Evolutionary conservation across 2,797 vertebrate species (phyloP).

Genomic region (Bovichtus diacanthus): DNA sequence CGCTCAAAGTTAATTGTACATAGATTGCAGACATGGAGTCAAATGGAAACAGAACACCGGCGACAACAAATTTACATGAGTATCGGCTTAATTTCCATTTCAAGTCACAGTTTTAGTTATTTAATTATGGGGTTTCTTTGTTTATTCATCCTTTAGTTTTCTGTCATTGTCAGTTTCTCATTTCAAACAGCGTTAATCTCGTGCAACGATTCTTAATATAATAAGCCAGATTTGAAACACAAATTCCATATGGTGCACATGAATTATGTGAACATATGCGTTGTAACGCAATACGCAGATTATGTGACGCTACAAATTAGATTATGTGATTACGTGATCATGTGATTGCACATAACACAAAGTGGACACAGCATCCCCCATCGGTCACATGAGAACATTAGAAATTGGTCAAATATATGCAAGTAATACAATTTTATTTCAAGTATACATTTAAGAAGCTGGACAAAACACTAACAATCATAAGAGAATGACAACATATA

Average conservation of each 20-base stretch:
- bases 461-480: too few species aligned
- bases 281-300: neutral
- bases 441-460: neutral
- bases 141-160: neutral
- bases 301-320: slow-evolving; percentile 11
- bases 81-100: slow-evolving; percentile 33
- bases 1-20: slow-evolving; percentile 62
- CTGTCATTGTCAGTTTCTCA: neutral
- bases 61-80: slow-evolving; percentile 28
- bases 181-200: neutral
- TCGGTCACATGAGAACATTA: neutral
- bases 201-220: neutral
- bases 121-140: neutral
- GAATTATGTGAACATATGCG: slow-evolving; percentile 24
- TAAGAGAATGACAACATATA: neutral
- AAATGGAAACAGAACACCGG: slow-evolving; percentile 37
- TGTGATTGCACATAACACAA: neutral
- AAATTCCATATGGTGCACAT: slow-evolving; percentile 1
- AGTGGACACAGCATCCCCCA: neutral
- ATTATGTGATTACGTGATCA: slow-evolving; percentile 23
- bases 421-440: neutral
- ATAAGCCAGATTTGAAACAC: neutral
- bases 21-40: slow-evolving; percentile 41
- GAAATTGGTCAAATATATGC: neutral
- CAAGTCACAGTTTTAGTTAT: slow-evolving; percentile 8